Evolutionary conservation across 2,888 invertebrate genomes (phyloP), one percentile per base, ranked within the genome.

Genomic region (Ctena decussata): DNA sequence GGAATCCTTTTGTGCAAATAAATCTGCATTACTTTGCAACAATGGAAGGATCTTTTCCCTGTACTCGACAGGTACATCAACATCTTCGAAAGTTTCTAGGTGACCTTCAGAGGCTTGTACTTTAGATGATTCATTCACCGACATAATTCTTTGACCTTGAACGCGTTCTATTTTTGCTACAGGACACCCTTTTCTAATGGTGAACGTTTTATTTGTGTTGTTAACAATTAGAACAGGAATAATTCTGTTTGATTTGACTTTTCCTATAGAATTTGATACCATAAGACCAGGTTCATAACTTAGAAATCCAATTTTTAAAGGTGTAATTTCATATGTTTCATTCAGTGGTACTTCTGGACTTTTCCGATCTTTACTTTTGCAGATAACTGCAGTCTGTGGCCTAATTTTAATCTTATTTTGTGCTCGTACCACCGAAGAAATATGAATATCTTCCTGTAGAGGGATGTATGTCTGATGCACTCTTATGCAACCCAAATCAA

Each of bases 401-500:
- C 5, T 49, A 11, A 49, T 21, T 39, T 37, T 60, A 49, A 49
- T 21, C 5, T 21, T 49, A 15, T 11, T 21, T 12, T 21, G 8
- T 21, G n/a, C 5, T n/a, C n/a, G 12, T 11, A 49, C n/a, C 3
- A 21, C 18, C 8, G 18, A 21, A 21, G 49, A 49, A 49, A 49
- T 49, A 21, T n/a, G n/a, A 5, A 49, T 49, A 21, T 49, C 49
- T n/a, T 49, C 49, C 49, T 49, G 18, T n/a, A 49, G n/a, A 5
- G 49, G 49, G 5, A 49, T 21, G 21, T 11, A 21, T 49, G 49
- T 69, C 8, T 70, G 39, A 21, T 65, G 44, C 11, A 85, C 71
- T 46, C 75, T 75, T 2, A 85, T 15, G 21, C 78, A 69, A 1
- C 70, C 44, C 24, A 85, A 30, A 72, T 82, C 79, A 65, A 85